These are phyloP conservation scores for Caenorhabditis becei DNA, from an alignment of 2,888 invertebrate genomes.

Conservation along the genomic window DNA sequence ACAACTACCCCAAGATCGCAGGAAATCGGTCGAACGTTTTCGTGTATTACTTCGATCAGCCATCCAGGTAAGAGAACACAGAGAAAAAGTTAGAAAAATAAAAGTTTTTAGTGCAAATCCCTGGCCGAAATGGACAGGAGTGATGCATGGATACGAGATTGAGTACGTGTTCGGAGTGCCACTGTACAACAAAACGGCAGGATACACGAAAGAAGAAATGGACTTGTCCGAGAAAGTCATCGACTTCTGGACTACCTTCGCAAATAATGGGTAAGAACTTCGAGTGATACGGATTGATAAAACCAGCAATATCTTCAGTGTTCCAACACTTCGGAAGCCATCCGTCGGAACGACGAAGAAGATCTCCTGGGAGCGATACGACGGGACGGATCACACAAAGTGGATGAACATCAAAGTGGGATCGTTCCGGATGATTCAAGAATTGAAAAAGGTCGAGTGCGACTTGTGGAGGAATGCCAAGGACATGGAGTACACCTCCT, in stretches of 20 bases:
- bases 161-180: constrained; percentile 98
- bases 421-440: constrained; percentile 66
- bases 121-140: constrained; percentile 84
- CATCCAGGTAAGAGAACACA: constrained; percentile 68
- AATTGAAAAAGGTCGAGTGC: constrained; percentile 75
- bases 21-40: constrained; percentile 74
- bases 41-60: constrained; percentile 81
- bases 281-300: too few species aligned
- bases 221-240: constrained; percentile 77
- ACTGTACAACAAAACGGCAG: constrained; percentile 78
- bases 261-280: constrained; percentile 71
- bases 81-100: background rate
- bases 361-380: constrained; percentile 58
- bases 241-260: constrained; percentile 78
- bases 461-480: constrained; percentile 75
- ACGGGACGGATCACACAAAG: constrained; percentile 57
- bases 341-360: constrained; percentile 38
- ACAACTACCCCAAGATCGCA: constrained; percentile 69
- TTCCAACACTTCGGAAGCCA: constrained; percentile 48
- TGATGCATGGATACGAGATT: constrained; percentile 98
- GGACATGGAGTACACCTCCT: constrained; percentile 76
- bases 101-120: constrained; percentile 76
- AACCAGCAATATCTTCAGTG: too few species aligned
- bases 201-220: constrained; percentile 72
- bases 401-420: constrained; percentile 55